phyloP scores from a whole-genome alignment of 2,888 invertebrate species.

The Subacronicta megacephala region DNA sequence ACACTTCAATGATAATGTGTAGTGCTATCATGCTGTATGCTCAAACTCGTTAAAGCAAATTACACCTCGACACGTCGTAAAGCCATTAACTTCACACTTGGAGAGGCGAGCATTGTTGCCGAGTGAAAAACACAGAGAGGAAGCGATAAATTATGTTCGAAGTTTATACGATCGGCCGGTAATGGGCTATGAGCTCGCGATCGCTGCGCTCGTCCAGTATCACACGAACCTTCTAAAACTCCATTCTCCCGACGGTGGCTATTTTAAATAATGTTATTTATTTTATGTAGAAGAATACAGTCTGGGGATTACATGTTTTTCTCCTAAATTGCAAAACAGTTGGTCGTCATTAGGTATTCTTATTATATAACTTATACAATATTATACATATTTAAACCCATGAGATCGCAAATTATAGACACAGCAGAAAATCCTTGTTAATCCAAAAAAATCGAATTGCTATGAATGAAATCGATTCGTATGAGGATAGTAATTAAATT shows the following conservation, averaged over 20 bases:
- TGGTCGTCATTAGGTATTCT: too few species aligned
- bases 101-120: constrained; percentile 80
- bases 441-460: too few species aligned
- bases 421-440: too few species aligned
- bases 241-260: constrained; percentile 27
- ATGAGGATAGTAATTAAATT: too few species aligned
- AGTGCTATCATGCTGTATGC: constrained; percentile 61
- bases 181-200: constrained; percentile 75
- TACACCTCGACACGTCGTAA: constrained; percentile 82
- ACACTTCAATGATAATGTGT: constrained; percentile 47
- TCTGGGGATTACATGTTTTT: too few species aligned
- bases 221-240: constrained; percentile 54
- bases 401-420: too few species aligned
- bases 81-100: constrained; percentile 80
- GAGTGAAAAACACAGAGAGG: constrained; percentile 86
- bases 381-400: too few species aligned
- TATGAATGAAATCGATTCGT: too few species aligned
- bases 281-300: too few species aligned
- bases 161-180: constrained; percentile 85
- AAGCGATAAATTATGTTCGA: constrained; percentile 87
- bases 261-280: constrained; percentile 25
- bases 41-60: constrained; percentile 76
- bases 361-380: too few species aligned
- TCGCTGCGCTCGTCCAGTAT: constrained; percentile 69
- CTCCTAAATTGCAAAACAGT: too few species aligned